These are phyloP conservation scores for Crocallis elinguaria DNA, from an alignment of 2,888 invertebrate genomes.

Conservation along the genomic window DNA sequence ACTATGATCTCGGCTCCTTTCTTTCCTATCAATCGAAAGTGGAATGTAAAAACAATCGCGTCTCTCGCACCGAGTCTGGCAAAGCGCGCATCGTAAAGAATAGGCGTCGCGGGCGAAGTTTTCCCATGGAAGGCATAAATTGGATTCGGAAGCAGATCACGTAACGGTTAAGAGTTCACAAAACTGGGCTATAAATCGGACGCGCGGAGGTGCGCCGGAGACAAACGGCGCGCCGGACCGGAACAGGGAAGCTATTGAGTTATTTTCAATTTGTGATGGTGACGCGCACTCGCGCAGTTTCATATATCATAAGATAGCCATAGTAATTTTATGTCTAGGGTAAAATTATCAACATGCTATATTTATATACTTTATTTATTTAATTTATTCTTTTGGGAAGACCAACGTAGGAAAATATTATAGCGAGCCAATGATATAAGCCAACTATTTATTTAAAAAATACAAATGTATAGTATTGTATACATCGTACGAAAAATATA, in stretches of 20 bases:
- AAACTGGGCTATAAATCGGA: constrained; percentile 84
- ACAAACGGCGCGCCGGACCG: constrained; percentile 79
- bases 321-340: no score
- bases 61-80: constrained; percentile 4
- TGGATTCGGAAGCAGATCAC: constrained; percentile 84
- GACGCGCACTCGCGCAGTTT: constrained; percentile 18
- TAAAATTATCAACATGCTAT: no score
- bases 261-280: constrained; percentile 39
- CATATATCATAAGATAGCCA: neutral
- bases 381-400: no score
- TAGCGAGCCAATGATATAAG: no score
- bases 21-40: constrained; percentile 36
- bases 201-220: constrained; percentile 83
- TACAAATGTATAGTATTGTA: no score
- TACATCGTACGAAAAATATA: no score
- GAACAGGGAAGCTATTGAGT: constrained; percentile 47
- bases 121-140: constrained; percentile 82
- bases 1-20: neutral
- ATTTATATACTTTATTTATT: no score
- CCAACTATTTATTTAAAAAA: no score
- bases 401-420: no score
- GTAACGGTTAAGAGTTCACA: constrained; percentile 85
- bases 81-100: constrained; percentile 71
- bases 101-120: constrained; percentile 73
- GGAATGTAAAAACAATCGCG: constrained; percentile 49